phyloP scores from a whole-genome alignment of 2,888 invertebrate genomes.

The Cordylochernes scorpioides region DNA sequence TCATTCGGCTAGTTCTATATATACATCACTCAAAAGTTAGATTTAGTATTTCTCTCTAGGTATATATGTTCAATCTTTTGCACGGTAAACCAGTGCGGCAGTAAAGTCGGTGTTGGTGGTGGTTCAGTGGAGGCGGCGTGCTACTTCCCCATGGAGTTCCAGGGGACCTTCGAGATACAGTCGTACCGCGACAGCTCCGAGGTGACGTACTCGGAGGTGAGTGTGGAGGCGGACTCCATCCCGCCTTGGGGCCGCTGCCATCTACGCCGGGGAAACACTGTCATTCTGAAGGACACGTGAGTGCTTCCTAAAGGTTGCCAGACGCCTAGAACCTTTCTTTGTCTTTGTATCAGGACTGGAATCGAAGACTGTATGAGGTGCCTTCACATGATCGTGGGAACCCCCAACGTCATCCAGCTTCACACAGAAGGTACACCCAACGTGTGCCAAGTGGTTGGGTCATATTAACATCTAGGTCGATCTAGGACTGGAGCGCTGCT shows the following conservation, averaged over 20 bases:
- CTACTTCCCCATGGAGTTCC: conserved; percentile 36
- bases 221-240: conserved; percentile 34
- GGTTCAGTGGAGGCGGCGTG: conserved; percentile 26
- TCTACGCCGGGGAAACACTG: conserved; percentile 31
- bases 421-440: conserved; percentile 26
- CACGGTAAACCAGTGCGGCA: no score
- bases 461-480: background rate
- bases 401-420: conserved; percentile 34
- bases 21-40: no score
- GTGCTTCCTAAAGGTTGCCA: background rate
- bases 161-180: conserved; percentile 37
- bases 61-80: no score
- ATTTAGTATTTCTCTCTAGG: no score
- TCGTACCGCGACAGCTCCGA: conserved; percentile 17
- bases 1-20: no score
- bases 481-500: conserved; percentile 31
- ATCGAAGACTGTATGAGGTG: conserved; percentile 34
- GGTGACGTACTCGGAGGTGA: conserved; percentile 32
- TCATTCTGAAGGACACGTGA: conserved; percentile 33
- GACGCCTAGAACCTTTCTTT: background rate
- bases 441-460: background rate
- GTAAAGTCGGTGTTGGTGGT: no score
- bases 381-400: conserved; percentile 31
- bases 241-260: conserved; percentile 38
- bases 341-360: conserved; percentile 24